Conservation (phyloP, 2,888 invertebrate genomes). For the Osedax frankpressi region DNA sequence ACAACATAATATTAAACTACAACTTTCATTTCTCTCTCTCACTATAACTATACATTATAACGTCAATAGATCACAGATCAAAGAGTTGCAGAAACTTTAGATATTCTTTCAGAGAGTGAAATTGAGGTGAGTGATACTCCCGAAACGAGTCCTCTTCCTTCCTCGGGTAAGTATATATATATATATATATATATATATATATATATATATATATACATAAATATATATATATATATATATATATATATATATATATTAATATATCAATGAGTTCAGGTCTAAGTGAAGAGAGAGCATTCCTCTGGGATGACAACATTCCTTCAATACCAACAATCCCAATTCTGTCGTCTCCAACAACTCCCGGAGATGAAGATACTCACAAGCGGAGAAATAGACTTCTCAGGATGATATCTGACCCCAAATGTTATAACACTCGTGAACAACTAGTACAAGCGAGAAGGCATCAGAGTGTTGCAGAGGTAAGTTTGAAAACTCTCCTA, state of each 20-base stretch:
- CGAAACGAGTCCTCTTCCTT: neutral
- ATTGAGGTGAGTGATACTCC: neutral
- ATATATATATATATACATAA: no score
- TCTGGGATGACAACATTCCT: constrained; percentile 30
- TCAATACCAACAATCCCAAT: constrained; percentile 27
- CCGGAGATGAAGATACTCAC: constrained; percentile 18
- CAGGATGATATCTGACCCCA: constrained; percentile 45
- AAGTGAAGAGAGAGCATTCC: constrained; percentile 32
- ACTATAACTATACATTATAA: no score
- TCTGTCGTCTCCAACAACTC: neutral
- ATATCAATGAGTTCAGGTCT: no score
- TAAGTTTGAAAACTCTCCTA: no score
- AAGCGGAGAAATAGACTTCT: constrained; percentile 40
- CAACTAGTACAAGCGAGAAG: neutral
- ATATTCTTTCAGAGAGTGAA: neutral
- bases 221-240: no score
- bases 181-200: no score
- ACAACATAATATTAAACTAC: no score
- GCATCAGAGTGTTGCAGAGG: neutral
- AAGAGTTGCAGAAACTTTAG: neutral
- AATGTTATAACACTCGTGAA: constrained; percentile 38
- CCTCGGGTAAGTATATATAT: no score
- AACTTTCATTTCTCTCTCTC: no score
- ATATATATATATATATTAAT: no score
- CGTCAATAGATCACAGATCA: neutral